A percentile compares a stretch with the other conserved stretches of the same genome.
phyloP scores from a whole-genome alignment of 2,113 vertebrate genomes.

The Neogobius melanostomus region DNA sequence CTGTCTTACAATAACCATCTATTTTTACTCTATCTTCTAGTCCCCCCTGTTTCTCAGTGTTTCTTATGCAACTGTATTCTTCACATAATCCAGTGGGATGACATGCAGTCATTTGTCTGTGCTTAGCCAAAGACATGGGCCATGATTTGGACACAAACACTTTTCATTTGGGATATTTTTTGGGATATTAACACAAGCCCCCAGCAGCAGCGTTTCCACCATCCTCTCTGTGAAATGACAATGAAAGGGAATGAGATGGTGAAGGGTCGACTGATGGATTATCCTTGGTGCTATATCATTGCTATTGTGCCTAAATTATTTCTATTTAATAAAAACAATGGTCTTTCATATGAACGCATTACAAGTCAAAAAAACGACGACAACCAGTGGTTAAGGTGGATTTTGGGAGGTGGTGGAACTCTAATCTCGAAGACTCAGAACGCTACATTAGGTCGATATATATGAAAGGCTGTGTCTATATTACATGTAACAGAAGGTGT shows the following conservation, averaged over 20 bases:
- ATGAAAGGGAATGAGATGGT: neutral
- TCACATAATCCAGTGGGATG: conserved; percentile 12
- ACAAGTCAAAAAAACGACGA: too few species aligned
- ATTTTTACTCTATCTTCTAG: neutral
- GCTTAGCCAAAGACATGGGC: neutral
- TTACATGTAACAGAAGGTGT: too few species aligned
- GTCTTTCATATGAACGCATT: too few species aligned
- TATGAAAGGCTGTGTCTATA: too few species aligned
- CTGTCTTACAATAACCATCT: neutral
- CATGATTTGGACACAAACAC: neutral
- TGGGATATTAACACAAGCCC: neutral
- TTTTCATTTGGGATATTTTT: neutral
- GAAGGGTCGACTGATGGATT: neutral
- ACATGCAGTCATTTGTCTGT: conserved; percentile 26
- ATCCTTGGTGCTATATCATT: neutral
- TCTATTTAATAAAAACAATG: too few species aligned
- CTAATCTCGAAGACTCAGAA: too few species aligned
- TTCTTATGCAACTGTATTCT: neutral
- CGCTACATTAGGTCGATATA: too few species aligned
- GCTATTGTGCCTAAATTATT: neutral
- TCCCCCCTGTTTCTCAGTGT: neutral
- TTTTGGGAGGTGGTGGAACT: too few species aligned
- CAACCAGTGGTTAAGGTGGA: too few species aligned
- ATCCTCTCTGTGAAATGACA: neutral
- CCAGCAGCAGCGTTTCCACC: neutral